A percentile compares a stretch with the other conserved stretches of the same genome.
Conservation (phyloP, 2,797 vertebrate species). For the Cynopterus sphinx region DNA sequence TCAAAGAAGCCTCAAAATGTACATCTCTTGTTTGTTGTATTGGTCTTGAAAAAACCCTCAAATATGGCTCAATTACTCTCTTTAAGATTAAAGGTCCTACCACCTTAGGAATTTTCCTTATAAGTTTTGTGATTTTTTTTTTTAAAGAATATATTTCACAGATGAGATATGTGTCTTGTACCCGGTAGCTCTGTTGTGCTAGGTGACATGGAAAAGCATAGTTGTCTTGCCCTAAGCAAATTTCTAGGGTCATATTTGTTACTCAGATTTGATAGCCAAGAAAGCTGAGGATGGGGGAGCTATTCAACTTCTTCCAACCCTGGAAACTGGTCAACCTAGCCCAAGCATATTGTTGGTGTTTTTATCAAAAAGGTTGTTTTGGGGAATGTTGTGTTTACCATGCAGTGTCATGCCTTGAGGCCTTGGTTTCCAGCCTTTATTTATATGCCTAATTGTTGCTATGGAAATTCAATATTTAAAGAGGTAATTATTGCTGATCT, state of each 20-base stretch:
- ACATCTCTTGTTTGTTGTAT: neutral
- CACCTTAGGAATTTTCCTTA: neutral
- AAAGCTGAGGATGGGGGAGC: conserved; percentile 67
- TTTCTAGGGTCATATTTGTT: conserved; percentile 53
- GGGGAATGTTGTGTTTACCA: conserved; percentile 85
- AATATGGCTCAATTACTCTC: neutral
- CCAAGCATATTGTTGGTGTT: conserved; percentile 83
- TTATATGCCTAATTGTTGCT: conserved; percentile 90
- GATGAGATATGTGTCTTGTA: neutral
- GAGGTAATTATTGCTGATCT: conserved; percentile 92
- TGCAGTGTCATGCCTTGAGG: conserved; percentile 83
- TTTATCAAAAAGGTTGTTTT: conserved; percentile 85
- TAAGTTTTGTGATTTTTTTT: neutral
- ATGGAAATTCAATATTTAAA: conserved; percentile 92
- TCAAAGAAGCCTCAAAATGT: neutral
- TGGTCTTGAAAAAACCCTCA: neutral
- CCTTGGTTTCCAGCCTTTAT: conserved; percentile 87
- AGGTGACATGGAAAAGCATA: neutral
- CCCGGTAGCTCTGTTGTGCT: neutral
- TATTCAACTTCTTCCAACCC: conserved; percentile 63
- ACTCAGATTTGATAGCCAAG: conserved; percentile 64
- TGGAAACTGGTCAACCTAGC: conserved; percentile 71
- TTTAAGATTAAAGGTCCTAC: neutral
- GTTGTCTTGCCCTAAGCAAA: neutral
- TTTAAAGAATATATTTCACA: neutral